Evolutionary conservation across 1,140 invertebrate genomes (phyloP), one percentile per base, ranked within the genome.

Genomic region (Agraylea sexmaculata): DNA sequence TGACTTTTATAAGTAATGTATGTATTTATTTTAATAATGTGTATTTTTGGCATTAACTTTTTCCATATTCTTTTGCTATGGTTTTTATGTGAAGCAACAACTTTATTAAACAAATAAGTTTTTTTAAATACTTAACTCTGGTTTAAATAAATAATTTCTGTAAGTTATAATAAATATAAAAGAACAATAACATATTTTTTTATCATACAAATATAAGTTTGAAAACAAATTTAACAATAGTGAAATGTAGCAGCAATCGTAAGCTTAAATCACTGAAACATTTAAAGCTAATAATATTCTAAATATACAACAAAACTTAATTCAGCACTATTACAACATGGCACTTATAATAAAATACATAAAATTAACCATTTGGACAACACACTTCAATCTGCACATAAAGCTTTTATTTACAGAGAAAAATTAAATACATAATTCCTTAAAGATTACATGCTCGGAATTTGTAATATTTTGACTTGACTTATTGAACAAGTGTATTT

Each of bases 141-240:
- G n/a, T n/a, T n/a, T n/a, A n/a, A n/a, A 48, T 48, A 49, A 49
- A 46, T 46, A 49, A 43, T 49, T 37, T 49, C 39, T 43, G 29
- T 49, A 49, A 49, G 40, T 37, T 25, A 49, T 49, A 46, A 45
- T 49, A 49, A 49, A 45, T 46, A 46, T 49, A 37, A 46, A 43
- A 39, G 46, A 49, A 49, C 47, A 49, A 46, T 46, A 49, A 49
- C 47, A 49, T 38, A 49, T 40, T 49, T 43, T n/a, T n/a, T n/a
- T n/a, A n/a, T n/a, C 33, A 43, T 16, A 43, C 41, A 43, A 43
- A 40, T 43, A 40, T 37, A 21, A 44, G 37, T 27, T 40, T 37
- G 47, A 42, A 37, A 43, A 43, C 36, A 49, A 49, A 49, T 49
- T 43, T 40, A 49, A 49, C 47, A 49, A 43, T 49, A 27, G 16